Evolutionary conservation across 2,113 vertebrate species (phyloP).

Genomic region (Thryonomys swinderianus): DNA sequence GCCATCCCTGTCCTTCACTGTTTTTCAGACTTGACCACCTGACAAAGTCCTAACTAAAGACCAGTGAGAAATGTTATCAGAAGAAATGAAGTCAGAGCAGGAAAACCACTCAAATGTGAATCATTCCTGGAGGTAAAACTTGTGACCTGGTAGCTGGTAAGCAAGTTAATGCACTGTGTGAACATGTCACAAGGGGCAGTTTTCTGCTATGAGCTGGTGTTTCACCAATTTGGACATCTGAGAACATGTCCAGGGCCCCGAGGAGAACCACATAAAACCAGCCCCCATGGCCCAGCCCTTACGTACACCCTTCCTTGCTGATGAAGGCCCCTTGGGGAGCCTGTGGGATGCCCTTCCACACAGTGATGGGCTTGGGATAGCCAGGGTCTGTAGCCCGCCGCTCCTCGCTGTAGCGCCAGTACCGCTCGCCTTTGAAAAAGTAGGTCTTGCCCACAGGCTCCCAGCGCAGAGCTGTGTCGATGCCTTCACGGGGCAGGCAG

Average conservation of each 20-base stretch:
- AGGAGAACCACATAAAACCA: background rate
- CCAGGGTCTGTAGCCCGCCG: constrained; percentile 93
- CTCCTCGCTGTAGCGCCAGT: constrained; percentile 99
- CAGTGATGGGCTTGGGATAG: constrained; percentile 96
- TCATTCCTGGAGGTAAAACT: background rate
- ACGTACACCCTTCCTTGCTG: constrained; percentile 98
- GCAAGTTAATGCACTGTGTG: background rate
- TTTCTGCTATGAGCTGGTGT: background rate
- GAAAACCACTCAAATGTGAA: background rate
- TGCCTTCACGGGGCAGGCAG: constrained; percentile 95
- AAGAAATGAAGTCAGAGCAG: background rate
- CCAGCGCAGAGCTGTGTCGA: constrained; percentile 97
- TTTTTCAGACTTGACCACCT: constrained; percentile 26
- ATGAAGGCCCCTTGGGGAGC: constrained; percentile 97
- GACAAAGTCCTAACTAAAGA: background rate
- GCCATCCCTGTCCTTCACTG: background rate
- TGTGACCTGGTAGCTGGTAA: background rate
- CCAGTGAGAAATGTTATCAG: background rate
- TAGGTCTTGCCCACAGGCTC: constrained; percentile 98
- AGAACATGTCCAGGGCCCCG: background rate
- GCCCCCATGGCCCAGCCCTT: background rate
- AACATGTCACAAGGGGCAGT: background rate
- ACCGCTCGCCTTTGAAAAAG: constrained; percentile 98
- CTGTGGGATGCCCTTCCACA: constrained; percentile 97
- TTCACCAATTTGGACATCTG: background rate